Evolutionary conservation across 2,113 vertebrate genomes (phyloP), one percentile per base, ranked within the genome.

Genomic region (Eonycteris spelaea): DNA sequence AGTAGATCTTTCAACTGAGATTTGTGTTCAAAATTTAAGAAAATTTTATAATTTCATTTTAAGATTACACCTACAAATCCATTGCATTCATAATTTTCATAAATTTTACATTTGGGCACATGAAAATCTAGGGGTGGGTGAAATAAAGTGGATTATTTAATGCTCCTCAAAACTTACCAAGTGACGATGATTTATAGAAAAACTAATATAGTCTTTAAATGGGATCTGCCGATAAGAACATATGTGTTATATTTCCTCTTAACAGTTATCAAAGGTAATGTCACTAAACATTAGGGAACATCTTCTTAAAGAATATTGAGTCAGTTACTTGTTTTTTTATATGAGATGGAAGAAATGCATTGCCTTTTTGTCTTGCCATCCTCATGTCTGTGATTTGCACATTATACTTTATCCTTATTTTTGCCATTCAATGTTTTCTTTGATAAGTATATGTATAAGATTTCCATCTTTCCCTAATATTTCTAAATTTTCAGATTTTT

Each of bases 11-110:
- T 78, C 38, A 92, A 38, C 53, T 90, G 80, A 78, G 7, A 74
- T 94, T 7, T 73, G 26, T 80, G 22, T 67, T 79, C 48, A 93
- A 92, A 95, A 75, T 94, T 95, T 96, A 92, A 87, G 51, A 92
- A 91, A 96, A 77, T 24, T 40, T 95, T 75, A 19, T 79, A 63
- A 75, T 94, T 93, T 28, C 26, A 84, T 83, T 86, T 86, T 90
- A 79, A 90, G 68, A 53, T 92, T 86, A 80, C 28, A 95, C 8
- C 30, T 79, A 78, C 65, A 65, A 92, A 92, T 86, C 40, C 35
- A 74, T 43, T 65, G 45, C 77, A 40, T 33, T 95, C 48, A 80
- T 68, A 59, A 67, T 87, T 93, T 82, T 78, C 53, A 84, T 84
- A 48, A 51, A 51, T 16, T 65, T 92, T 88, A 68, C 12, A 57